Conservation (phyloP, 2,113 vertebrate species). For the Coreoperca whiteheadi region DNA sequence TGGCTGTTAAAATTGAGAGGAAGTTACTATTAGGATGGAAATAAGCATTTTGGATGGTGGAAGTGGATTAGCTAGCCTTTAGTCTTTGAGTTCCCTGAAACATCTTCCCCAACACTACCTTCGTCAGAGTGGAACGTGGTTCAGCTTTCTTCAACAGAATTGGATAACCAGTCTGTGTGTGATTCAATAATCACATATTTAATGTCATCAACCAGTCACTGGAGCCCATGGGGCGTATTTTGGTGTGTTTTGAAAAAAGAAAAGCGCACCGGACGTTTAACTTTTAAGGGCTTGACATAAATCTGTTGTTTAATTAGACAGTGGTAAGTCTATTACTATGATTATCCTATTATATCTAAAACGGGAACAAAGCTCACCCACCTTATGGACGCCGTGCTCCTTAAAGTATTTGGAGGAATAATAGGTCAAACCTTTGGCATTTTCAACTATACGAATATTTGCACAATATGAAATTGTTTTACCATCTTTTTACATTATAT, state of each 20-base stretch:
- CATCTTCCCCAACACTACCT: background rate
- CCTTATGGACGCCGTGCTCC: background rate
- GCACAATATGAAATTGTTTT: background rate
- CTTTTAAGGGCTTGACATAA: background rate
- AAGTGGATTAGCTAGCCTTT: no score
- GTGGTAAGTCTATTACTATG: background rate
- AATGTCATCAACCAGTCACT: background rate
- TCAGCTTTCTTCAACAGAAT: background rate
- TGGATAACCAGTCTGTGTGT: background rate
- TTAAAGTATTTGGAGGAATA: background rate
- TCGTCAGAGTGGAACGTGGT: background rate
- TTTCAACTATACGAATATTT: background rate
- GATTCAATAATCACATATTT: background rate
- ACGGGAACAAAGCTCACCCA: background rate
- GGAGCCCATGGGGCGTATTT: background rate
- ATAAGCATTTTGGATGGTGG: background rate
- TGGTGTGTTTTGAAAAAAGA: no score
- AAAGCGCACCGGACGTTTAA: no score
- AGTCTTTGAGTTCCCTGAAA: background rate
- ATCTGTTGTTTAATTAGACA: background rate
- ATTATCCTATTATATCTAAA: background rate
- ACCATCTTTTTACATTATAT: background rate
- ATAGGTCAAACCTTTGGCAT: background rate
- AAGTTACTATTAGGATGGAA: background rate
- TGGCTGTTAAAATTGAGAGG: background rate